A percentile compares a stretch with the other conserved stretches of the same genome.
phyloP scores from a whole-genome alignment of 2,113 vertebrate species.

The Nyctibius bracteatus region DNA sequence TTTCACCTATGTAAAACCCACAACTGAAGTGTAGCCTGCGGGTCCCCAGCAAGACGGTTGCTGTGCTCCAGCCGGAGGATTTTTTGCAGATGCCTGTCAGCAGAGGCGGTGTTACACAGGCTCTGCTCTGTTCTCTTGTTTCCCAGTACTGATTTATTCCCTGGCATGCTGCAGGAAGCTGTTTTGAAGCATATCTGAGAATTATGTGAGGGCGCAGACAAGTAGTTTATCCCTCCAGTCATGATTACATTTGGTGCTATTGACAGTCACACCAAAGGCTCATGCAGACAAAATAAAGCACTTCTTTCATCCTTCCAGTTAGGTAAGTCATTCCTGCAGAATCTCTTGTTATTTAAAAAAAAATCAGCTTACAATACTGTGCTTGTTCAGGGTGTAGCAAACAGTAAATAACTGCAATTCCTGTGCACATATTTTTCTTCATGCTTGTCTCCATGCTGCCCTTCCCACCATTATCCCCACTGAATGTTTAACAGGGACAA shows the following conservation, averaged over 20 bases:
- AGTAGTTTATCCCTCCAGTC: conserved; percentile 1
- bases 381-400: background rate
- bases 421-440: background rate
- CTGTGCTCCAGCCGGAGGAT: background rate
- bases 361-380: background rate
- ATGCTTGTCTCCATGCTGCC: background rate
- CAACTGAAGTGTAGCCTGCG: background rate
- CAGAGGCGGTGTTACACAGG: background rate
- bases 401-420: conserved; percentile 5
- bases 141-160: background rate
- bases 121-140: background rate
- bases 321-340: background rate
- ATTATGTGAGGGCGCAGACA: background rate
- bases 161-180: background rate
- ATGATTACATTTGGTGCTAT: background rate
- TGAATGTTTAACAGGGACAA: background rate
- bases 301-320: background rate
- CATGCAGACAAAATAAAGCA: background rate
- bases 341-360: background rate
- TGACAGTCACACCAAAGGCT: background rate
- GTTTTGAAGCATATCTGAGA: background rate
- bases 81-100: background rate
- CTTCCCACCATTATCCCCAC: background rate
- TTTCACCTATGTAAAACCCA: background rate
- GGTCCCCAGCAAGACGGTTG: fast-evolving